A percentile compares a stretch with the other conserved stretches of the same genome.
Conservation (phyloP, 2,113 vertebrate species). For the Illadopsis cleaveri region DNA sequence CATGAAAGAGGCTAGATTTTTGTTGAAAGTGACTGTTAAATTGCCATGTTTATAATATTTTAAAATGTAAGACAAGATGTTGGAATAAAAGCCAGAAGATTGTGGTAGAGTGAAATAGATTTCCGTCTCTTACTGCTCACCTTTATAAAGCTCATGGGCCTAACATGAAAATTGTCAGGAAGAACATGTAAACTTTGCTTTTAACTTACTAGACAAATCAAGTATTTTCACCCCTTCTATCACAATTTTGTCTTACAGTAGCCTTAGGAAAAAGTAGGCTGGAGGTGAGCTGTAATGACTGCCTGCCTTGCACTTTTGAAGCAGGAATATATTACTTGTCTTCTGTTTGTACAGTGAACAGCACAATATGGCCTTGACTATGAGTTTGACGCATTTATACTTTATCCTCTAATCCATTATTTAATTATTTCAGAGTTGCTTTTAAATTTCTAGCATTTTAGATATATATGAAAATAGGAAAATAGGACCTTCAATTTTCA, state of each 20-base stretch:
- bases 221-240: not conserved
- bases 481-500: not conserved
- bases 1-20: not conserved
- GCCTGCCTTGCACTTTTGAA: not conserved
- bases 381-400: not conserved
- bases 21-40: not conserved
- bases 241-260: not conserved
- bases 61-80: not conserved
- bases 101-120: not conserved
- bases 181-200: not conserved
- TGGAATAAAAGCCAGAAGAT: not conserved
- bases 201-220: not conserved
- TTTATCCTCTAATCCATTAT: not conserved
- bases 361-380: not conserved
- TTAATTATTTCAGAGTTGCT: not conserved
- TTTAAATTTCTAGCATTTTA: not conserved
- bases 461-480: not conserved
- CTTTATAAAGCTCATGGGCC: not conserved
- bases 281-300: not conserved
- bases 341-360: not conserved
- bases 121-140: not conserved
- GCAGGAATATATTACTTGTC: not conserved
- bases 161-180: not conserved
- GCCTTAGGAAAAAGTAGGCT: not conserved
- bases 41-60: not conserved